Conservation (phyloP, 2,113 vertebrate species). For the Lagopus leucura region DNA sequence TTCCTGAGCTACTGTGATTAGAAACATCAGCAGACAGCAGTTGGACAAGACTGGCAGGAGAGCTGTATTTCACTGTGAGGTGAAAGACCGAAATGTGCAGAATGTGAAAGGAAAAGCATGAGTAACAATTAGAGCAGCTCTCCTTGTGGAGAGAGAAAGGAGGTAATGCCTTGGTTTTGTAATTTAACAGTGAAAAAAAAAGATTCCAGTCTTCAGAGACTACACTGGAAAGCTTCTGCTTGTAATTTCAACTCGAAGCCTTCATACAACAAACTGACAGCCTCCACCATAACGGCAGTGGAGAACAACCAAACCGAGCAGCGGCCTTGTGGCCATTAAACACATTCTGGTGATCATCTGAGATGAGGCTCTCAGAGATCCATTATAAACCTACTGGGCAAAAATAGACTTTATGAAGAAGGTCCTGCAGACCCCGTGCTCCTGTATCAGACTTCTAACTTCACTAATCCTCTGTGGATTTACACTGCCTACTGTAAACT, state of each 20-base stretch:
- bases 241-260: not conserved
- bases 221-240: not conserved
- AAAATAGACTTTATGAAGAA: not conserved
- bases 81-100: not conserved
- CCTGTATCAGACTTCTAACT: not conserved
- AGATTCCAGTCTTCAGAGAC: not conserved
- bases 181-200: not conserved
- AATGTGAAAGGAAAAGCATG: not conserved
- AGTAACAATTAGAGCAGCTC: not conserved
- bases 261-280: not conserved
- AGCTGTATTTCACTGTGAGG: not conserved
- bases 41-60: not conserved
- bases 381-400: not conserved
- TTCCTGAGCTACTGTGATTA: not conserved
- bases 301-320: not conserved
- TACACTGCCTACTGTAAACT: not conserved
- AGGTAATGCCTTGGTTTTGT: not conserved
- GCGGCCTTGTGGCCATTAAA: not conserved
- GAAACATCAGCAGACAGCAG: not conserved
- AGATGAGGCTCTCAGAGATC: not conserved
- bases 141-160: not conserved
- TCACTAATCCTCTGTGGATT: not conserved
- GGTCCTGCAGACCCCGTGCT: not conserved
- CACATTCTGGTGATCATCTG: not conserved
- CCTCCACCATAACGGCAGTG: not conserved